Percentiles rank a stretch among this genome's conserved stretches.
These are phyloP conservation scores for Sphecodes monilicornis DNA, from an alignment of 2,888 invertebrate genomes.

Conservation along the genomic window DNA sequence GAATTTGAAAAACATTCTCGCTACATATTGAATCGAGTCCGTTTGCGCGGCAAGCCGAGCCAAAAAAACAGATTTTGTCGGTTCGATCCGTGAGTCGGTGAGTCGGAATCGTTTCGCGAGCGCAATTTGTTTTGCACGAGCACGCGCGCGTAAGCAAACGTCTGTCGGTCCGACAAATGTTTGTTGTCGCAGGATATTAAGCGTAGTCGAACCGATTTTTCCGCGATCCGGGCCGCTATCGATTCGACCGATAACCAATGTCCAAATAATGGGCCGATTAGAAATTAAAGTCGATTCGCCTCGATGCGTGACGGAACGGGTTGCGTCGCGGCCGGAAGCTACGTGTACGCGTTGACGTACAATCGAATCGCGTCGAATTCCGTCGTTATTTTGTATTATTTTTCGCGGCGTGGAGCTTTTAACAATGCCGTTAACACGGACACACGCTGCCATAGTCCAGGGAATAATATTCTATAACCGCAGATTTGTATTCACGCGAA, in stretches of 20 bases:
- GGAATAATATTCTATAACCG: slow-evolving; percentile 63
- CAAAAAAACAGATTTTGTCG: background rate
- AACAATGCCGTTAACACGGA: slow-evolving; percentile 25
- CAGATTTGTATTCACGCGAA: slow-evolving; percentile 59
- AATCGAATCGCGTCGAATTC: slow-evolving; percentile 7
- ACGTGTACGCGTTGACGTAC: slow-evolving; percentile 8
- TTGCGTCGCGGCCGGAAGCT: background rate
- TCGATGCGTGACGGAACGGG: background rate
- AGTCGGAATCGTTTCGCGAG: slow-evolving; percentile 34
- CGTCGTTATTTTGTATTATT: slow-evolving; percentile 28
- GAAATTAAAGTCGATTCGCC: slow-evolving; percentile 46
- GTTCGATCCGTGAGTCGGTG: background rate
- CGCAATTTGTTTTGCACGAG: slow-evolving; percentile 45
- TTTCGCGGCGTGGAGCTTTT: slow-evolving; percentile 44
- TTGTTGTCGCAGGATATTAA: slow-evolving; percentile 51
- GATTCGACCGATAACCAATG: slow-evolving; percentile 1
- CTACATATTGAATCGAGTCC: background rate
- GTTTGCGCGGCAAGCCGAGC: background rate
- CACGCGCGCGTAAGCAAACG: slow-evolving; percentile 21
- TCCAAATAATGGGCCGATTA: slow-evolving; percentile 58
- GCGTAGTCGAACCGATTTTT: slow-evolving; percentile 28
- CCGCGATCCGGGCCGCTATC: background rate
- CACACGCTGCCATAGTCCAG: background rate
- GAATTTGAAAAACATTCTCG: background rate
- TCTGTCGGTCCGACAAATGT: slow-evolving; percentile 52